Evolutionary conservation across 2,888 invertebrate species (phyloP).

Genomic region (Cylindroiulus punctatus): DNA sequence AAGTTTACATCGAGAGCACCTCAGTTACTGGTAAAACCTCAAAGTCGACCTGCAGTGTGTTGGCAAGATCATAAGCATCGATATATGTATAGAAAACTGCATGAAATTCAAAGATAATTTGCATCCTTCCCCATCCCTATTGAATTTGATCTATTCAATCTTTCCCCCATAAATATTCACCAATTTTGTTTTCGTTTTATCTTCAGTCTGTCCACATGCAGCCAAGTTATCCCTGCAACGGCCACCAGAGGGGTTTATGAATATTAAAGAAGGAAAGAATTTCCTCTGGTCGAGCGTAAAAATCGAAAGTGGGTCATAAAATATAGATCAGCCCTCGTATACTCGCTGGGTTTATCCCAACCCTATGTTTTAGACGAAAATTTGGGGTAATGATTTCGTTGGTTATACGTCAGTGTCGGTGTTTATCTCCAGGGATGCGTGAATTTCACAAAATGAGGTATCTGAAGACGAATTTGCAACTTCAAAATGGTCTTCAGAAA

Average conservation of each 20-base stretch:
- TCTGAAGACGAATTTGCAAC: too few species aligned
- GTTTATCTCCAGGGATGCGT: background rate
- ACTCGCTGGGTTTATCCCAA: background rate
- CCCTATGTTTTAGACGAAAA: background rate
- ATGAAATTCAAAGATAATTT: background rate
- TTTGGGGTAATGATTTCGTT: background rate
- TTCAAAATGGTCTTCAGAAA: too few species aligned
- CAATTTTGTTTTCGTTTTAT: background rate
- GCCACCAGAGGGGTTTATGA: background rate
- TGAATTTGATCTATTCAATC: background rate
- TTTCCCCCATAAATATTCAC: background rate
- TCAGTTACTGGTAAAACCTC: too few species aligned
- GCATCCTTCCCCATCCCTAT: background rate
- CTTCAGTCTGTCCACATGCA: too few species aligned
- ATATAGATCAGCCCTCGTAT: background rate
- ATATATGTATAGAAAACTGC: too few species aligned
- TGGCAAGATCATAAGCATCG: too few species aligned
- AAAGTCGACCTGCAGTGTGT: too few species aligned
- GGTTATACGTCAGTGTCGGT: background rate
- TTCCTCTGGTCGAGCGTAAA: background rate
- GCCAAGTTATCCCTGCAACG: background rate
- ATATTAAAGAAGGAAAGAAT: background rate
- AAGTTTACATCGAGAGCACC: too few species aligned
- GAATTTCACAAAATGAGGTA: background rate
- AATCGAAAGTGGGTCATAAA: conserved; percentile 14